These are phyloP conservation scores for Rotaria sp. DNA, from an alignment of 2,888 invertebrate species.

Conservation along the genomic window DNA sequence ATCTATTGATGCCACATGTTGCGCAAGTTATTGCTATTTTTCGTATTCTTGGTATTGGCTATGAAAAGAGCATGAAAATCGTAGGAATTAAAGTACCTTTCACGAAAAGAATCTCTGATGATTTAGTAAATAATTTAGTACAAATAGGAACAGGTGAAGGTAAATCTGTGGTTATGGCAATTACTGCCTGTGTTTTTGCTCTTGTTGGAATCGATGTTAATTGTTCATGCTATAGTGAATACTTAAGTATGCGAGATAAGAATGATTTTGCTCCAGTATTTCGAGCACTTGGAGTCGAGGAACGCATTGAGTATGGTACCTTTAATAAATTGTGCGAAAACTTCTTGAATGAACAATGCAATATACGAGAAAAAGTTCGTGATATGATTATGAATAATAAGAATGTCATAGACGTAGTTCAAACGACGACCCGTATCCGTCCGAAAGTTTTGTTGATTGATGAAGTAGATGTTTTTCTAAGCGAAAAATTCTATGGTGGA, in stretches of 20 bases:
- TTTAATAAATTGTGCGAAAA: not conserved
- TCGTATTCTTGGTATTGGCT: not conserved
- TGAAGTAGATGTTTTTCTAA: slow-evolving; percentile 29
- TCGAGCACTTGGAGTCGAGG: not conserved
- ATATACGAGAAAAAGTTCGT: too few relatives aligned
- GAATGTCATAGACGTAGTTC: too few relatives aligned
- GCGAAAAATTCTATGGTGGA: not conserved
- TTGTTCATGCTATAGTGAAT: not conserved
- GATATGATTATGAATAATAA: too few relatives aligned
- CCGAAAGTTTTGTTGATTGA: slow-evolving; percentile 15
- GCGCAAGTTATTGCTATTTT: slow-evolving; percentile 23
- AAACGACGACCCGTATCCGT: too few relatives aligned
- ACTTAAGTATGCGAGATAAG: not conserved
- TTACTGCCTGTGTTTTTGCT: too few relatives aligned
- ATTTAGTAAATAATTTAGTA: slow-evolving; percentile 11
- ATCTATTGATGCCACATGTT: slow-evolving; percentile 23
- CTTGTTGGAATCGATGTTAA: not conserved
- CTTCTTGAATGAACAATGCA: too few relatives aligned
- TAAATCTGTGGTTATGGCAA: too few relatives aligned
- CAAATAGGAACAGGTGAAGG: not conserved
- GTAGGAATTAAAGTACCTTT: too few relatives aligned
- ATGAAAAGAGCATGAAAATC: not conserved
- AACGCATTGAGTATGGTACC: too few relatives aligned
- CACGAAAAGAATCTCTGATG: not conserved
- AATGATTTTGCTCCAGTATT: not conserved